These are phyloP conservation scores for Meteorus sp. DNA, from an alignment of 1,140 invertebrate genomes.

Conservation along the genomic window DNA sequence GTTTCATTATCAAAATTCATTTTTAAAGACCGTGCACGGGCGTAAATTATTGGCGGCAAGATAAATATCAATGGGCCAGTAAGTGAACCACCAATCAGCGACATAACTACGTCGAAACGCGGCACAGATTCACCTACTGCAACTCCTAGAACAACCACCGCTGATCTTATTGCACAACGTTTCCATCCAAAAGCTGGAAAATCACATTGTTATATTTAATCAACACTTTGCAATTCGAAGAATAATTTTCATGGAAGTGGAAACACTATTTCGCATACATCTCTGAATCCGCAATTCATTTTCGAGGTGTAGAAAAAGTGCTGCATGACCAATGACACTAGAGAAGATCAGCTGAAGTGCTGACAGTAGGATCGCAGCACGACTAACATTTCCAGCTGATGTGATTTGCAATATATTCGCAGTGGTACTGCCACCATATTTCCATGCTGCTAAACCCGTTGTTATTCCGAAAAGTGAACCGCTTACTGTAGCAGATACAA, in stretches of 20 bases:
- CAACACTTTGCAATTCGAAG: no score
- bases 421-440: conserved; percentile 62
- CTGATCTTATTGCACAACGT: conserved; percentile 73
- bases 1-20: conserved; percentile 13
- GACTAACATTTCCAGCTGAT: conserved; percentile 64
- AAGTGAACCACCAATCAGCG: conserved; percentile 81
- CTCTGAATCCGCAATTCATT: conserved; percentile 63
- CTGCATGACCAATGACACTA: conserved; percentile 72
- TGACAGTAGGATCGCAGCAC: conserved; percentile 67
- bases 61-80: conserved; percentile 84
- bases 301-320: conserved; percentile 75
- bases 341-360: conserved; percentile 76
- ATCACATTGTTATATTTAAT: no score
- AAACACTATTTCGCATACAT: no score
- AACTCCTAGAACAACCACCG: conserved; percentile 71
- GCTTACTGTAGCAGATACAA: conserved; percentile 54
- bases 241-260: not conserved
- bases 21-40: conserved; percentile 47
- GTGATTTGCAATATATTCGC: conserved; percentile 64
- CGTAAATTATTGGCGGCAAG: conserved; percentile 82
- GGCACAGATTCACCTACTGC: conserved; percentile 82
- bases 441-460: conserved; percentile 62
- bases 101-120: conserved; percentile 86
- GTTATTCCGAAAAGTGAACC: conserved; percentile 68
- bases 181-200: conserved; percentile 78